Base-by-base conservation (phyloP, 92 coral and sea anemone genomes). In the Muricea muricata region DNA sequence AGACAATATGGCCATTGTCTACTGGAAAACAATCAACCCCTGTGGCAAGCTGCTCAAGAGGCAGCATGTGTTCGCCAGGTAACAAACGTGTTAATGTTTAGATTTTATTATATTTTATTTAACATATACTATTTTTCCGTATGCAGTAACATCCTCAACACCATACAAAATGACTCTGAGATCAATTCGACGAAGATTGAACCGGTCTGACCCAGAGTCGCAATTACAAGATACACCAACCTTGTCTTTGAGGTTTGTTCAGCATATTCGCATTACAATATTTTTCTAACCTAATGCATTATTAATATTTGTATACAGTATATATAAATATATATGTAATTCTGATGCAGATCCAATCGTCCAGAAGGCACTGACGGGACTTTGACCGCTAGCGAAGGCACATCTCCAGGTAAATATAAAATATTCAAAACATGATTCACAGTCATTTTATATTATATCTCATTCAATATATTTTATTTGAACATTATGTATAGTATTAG, bases 371-470 rank as follows among this genome's bases (percentile, higher is more conserved):
- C 65, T 5, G 17, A 10, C 65, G n/a, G 8, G 65, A 55, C 65
- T 20, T 55, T 55, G 65, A 55, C 65, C 24, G 65, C 65, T 20
- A 55, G 65, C 65, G 65, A 55, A n/a, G 65, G 65, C 50, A 42
- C n/a, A n/a, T n/a, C n/a, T n/a, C n/a, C n/a, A n/a, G n/a, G n/a
- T n/a, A n/a, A n/a, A n/a, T n/a, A n/a, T n/a, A n/a, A n/a, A n/a
- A n/a, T n/a, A n/a, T n/a, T n/a, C n/a, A n/a, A n/a, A n/a, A n/a
- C n/a, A n/a, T n/a, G n/a, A n/a, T n/a, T n/a, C n/a, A n/a, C n/a
- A n/a, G n/a, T n/a, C n/a, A n/a, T n/a, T n/a, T n/a, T n/a, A n/a
- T n/a, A n/a, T n/a, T n/a, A n/a, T n/a, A n/a, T n/a, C n/a, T n/a
- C n/a, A n/a, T n/a, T n/a, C n/a, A n/a, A n/a, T n/a, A n/a, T n/a